Evolutionary conservation across 2,888 invertebrate genomes (phyloP), one percentile per base, ranked within the genome.

Genomic region (Drosophila testacea): DNA sequence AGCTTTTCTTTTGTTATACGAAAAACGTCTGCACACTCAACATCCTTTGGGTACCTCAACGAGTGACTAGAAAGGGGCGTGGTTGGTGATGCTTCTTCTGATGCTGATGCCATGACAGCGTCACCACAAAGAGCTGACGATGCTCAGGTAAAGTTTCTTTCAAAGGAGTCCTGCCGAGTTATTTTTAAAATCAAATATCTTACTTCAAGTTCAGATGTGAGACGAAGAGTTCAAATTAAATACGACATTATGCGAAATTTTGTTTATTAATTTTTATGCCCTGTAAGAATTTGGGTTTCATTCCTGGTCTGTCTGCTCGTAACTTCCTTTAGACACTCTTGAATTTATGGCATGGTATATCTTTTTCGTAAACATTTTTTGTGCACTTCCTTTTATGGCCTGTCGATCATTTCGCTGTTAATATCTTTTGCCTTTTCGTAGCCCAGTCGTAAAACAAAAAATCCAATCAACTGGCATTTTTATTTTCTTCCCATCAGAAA

Each of bases 1-100:
- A 63, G 82, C 83, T 88, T 88, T 83, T 71, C 75, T 62, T 85
- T 80, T 83, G 75, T 80, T 74, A 73, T 64, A 57, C 55, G 61
- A 50, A 66, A 56, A 74, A 64, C 44, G 65, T 60, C 44, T 60
- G 61, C 82, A 82, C 77, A 68, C 77, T 63, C 16, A 16, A 16
- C 16, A 16, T 16, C 59, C 54, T 50, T 50, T 56, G n/a, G 51
- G 54, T 44, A 41, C 61, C 42, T 28, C 4, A 9, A 41, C 50
- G 10, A 34, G 34, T 50, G 42, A 52, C 61, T 63, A 5, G 41
- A 41, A 39, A 4, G 6, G 39, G 59, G 56, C 39, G 42, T 56
- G 55, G 56, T 34, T 36, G 63, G 28, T 60, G 50, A 11, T 16
- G 50, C n/a, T 59, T 30, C 48, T 48, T 54, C 11, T 36, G 27